Evolutionary conservation across 2,113 vertebrate species (phyloP), one percentile per base, ranked within the genome.

Genomic region (Rhynchomys soricoides): DNA sequence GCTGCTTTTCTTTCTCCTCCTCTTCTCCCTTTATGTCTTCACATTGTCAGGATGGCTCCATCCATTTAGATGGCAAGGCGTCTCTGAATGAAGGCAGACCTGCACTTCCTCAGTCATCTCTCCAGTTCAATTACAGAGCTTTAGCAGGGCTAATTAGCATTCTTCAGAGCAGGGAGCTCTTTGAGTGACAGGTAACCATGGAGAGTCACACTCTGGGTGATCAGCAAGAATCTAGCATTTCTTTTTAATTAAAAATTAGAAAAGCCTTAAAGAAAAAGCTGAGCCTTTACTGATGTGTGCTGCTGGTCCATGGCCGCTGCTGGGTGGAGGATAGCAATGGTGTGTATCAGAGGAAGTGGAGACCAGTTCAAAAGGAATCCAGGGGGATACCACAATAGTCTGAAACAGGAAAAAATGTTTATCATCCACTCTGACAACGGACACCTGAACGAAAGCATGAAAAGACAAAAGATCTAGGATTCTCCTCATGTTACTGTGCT

Each of bases 141-240:
- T 98, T 98, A 97, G 96, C 95, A 9, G 86, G 97, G 97, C 98
- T 98, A 98, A 98, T 99, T 98, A 98, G 98, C 98, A 98, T 98
- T 98, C 98, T 98, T 98, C 96, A 79, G 97, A 98, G 98, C 97
- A 74, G 93, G 97, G 98, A 97, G 98, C 95, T 96, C 98, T 98
- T 98, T 98, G 98, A 98, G 98, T 98, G 98, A 98, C 98, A 98
- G 97, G 98, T 98, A 98, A 98, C 98, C 98, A 98, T 98, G 98
- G 98, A 98, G 98, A 98, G 98, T 73, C 98, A 97, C 98, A 97
- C 98, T 98, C 97, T 95, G 98, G 98, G 97, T 98, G 97, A 98
- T 98, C 97, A 97, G 97, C 97, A 92, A 98, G 98, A 97, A 95
- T 96, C 97, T 97, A 73, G 96, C 96, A 97, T 98, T 98, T 95